Percentiles rank a stretch among this genome's conserved stretches.
Evolutionary conservation across 2,797 vertebrate species (phyloP).

Genomic region (Gambelia wislizenii): DNA sequence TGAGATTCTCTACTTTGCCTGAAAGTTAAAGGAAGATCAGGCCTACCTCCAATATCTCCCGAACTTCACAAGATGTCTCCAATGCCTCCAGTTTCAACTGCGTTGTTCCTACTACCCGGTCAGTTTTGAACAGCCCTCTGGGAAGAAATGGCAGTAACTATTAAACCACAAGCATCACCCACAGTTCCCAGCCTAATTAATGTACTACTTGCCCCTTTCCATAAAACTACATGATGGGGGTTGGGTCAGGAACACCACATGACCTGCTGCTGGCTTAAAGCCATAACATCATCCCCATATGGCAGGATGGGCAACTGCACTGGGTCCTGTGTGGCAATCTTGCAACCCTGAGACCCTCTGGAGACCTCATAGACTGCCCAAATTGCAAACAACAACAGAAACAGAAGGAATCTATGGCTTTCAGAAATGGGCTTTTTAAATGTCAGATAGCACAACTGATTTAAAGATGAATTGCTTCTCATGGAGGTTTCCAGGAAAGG

Average conservation of each 20-base stretch:
- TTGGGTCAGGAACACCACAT: background rate
- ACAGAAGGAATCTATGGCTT: too few relatives aligned
- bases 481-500: background rate
- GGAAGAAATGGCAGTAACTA: background rate
- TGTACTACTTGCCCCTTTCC: background rate
- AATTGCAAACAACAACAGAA: too few relatives aligned
- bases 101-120: constrained; percentile 87
- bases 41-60: constrained; percentile 88
- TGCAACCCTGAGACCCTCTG: too few relatives aligned
- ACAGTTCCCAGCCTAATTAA: too few relatives aligned
- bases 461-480: too few relatives aligned
- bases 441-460: too few relatives aligned
- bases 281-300: background rate
- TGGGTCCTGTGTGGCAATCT: too few relatives aligned
- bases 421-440: too few relatives aligned
- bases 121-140: constrained; percentile 90
- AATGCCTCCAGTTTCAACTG: constrained; percentile 89
- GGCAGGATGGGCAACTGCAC: too few relatives aligned
- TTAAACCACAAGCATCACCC: background rate
- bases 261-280: background rate
- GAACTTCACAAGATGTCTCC: constrained; percentile 86
- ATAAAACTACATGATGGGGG: background rate
- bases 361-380: too few relatives aligned
- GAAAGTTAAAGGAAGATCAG: rapidly evolving
- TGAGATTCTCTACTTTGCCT: too few relatives aligned